Conservation (phyloP, 2,888 invertebrate species). For the Cancer borealis region DNA sequence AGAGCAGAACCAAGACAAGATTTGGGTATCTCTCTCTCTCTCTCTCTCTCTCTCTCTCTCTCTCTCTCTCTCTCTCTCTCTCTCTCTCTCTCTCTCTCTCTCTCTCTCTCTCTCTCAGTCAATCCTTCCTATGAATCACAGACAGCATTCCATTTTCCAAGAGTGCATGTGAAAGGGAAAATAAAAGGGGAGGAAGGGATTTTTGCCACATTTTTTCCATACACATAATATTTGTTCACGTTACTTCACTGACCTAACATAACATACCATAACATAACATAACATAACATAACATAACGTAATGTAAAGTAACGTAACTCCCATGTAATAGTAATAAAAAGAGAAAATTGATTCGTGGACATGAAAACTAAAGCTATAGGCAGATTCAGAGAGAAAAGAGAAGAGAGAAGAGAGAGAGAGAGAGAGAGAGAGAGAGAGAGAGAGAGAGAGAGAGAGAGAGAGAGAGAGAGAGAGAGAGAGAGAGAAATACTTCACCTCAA, state of each 20-base stretch:
- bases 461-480: background rate
- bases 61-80: constrained; percentile 20
- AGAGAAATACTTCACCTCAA: background rate
- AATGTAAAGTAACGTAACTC: too few relatives aligned
- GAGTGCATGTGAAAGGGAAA: background rate
- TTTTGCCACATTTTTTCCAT: too few relatives aligned
- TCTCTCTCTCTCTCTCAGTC: constrained; percentile 14
- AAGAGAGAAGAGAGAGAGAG: constrained; percentile 28
- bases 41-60: constrained; percentile 20
- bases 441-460: constrained; percentile 44
- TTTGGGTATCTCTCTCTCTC: background rate
- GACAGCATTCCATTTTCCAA: background rate
- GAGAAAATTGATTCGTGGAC: background rate
- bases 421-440: constrained; percentile 41
- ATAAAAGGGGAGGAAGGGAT: background rate
- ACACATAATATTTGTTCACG: too few relatives aligned
- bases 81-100: constrained; percentile 29
- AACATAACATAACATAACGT: too few relatives aligned
- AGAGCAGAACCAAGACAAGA: background rate
- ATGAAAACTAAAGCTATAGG: background rate
- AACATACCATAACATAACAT: too few relatives aligned
- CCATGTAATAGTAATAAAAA: background rate
- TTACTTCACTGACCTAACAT: too few relatives aligned
- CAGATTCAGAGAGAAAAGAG: background rate
- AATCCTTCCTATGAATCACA: background rate